Evolutionary conservation across 2,888 invertebrate species (phyloP).

Genomic region (Drosophila paramelanica): DNA sequence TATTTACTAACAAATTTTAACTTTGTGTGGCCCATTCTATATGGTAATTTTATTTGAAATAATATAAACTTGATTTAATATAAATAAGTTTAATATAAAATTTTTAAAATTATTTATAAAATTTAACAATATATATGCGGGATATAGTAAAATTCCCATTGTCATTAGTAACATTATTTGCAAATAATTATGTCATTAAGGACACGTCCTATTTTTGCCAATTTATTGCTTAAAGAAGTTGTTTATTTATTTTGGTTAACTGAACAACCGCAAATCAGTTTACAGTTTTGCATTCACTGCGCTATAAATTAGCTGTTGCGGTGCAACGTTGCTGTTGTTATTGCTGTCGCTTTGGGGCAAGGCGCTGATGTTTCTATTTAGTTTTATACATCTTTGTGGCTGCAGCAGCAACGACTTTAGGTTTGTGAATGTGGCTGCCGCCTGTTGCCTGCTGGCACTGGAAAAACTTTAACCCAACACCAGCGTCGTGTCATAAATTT

Average conservation of each 20-base stretch:
- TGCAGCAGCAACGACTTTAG: slow-evolving; percentile 29
- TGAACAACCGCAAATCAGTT: slow-evolving; percentile 15
- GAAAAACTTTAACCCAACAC: slow-evolving; percentile 61
- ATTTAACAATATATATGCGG: no score
- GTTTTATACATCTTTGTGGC: slow-evolving; percentile 55
- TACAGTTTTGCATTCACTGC: slow-evolving; percentile 45
- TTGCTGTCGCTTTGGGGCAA: slow-evolving; percentile 58
- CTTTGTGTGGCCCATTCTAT: neutral
- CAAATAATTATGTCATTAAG: neutral
- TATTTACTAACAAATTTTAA: neutral
- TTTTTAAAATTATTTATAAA: no score
- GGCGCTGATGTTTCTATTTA: slow-evolving; percentile 69
- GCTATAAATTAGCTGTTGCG: slow-evolving; percentile 56
- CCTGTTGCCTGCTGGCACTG: slow-evolving; percentile 28
- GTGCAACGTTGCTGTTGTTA: slow-evolving; percentile 41
- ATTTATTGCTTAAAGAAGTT: neutral
- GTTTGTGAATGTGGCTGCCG: slow-evolving; percentile 9
- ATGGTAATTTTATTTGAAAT: neutral
- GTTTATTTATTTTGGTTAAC: neutral
- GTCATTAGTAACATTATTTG: neutral
- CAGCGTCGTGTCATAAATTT: slow-evolving; percentile 71
- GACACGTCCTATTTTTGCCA: neutral
- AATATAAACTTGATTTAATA: no score
- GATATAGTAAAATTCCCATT: no score
- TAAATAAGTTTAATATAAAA: no score